These are phyloP conservation scores for Thamnophis sirtalis DNA, from an alignment of 2,113 vertebrate species.

Conservation along the genomic window DNA sequence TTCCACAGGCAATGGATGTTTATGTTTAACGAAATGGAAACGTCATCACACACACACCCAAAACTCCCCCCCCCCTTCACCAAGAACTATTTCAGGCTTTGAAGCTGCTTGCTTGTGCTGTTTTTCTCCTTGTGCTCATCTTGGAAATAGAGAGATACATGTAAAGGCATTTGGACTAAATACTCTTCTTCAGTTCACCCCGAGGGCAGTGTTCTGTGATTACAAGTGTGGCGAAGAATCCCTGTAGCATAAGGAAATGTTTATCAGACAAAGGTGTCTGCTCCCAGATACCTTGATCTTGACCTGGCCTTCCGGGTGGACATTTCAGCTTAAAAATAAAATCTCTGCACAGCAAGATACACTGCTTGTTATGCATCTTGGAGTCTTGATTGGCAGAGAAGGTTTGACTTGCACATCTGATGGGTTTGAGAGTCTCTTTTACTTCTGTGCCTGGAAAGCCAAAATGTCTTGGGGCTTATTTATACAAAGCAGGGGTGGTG, in stretches of 20 bases:
- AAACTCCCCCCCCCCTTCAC: accelerated
- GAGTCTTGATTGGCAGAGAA: not conserved
- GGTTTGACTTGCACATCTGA: not conserved
- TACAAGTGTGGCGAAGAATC: conserved; percentile 4
- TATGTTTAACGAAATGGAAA: not conserved
- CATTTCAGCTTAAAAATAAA: not conserved
- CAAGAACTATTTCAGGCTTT: not conserved
- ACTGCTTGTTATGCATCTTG: not conserved
- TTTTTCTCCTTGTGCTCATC: not conserved
- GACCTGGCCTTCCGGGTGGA: not conserved
- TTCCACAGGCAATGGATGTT: not conserved
- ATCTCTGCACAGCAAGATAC: accelerated
- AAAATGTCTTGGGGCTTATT: not conserved
- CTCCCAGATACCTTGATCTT: not conserved
- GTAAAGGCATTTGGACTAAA: conserved; percentile 10
- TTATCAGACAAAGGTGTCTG: conserved; percentile 11
- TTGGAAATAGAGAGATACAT: conserved; percentile 6
- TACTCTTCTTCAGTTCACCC: not conserved
- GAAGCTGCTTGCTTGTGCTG: not conserved
- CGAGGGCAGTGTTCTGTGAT: not conserved
- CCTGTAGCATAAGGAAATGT: accelerated
- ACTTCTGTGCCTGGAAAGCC: not conserved
- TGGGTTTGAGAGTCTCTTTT: not conserved
- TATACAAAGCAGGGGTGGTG: not conserved
- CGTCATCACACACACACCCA: not conserved